Evolutionary conservation across 2,113 vertebrate species (phyloP), one percentile per base, ranked within the genome.

Genomic region (Paramormyrops kingsleyae): DNA sequence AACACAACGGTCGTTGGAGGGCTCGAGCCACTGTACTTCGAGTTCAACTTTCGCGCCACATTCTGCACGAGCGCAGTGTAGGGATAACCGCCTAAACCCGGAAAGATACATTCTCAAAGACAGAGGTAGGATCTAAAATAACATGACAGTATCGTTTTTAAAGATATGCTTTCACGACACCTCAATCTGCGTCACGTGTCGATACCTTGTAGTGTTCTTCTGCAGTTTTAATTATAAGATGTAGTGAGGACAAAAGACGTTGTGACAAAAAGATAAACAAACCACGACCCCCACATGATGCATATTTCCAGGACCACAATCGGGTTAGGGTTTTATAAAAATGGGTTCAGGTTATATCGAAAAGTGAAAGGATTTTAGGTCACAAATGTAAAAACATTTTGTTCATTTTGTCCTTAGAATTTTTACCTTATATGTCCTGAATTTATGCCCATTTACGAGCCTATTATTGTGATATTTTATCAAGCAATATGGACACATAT

Each of bases 1-100:
- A 7, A 2, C 83, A 9, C 83, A 5, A 46, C 7, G 1, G 42
- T 42, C 42, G 42, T 42, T 42, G 0, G 42, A 42, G 42, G 42
- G 42, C 42, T 42, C 42, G 21, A 21, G 1, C 7, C 24, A 49
- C 15, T 49, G 4, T 27, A 13, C 83, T 42, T 24, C 12, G 2
- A 56, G 27, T 66, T 42, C 44, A 88, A 89, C 50, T 62, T 85
- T 84, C 50, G 89, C 89, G 88, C 70, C 89, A 44, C 50, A 83
- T 39, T 74, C 12, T 35, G 50, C 24, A 83, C 80, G 15, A 35
- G 19, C 19, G 42, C 21, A 47, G 10, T 31, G 59, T 46, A 46
- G 42, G 42, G 15, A 12, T n/a, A 8, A 89, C 39, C 21, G 9
- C 12, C 52, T 62, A 39, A 70, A 70, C 62, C 62, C 62, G 62